Percentiles rank a stretch among this genome's conserved stretches.
These are phyloP conservation scores for Trichopria drosophilae DNA, from an alignment of 2,888 invertebrate genomes.

Conservation along the genomic window DNA sequence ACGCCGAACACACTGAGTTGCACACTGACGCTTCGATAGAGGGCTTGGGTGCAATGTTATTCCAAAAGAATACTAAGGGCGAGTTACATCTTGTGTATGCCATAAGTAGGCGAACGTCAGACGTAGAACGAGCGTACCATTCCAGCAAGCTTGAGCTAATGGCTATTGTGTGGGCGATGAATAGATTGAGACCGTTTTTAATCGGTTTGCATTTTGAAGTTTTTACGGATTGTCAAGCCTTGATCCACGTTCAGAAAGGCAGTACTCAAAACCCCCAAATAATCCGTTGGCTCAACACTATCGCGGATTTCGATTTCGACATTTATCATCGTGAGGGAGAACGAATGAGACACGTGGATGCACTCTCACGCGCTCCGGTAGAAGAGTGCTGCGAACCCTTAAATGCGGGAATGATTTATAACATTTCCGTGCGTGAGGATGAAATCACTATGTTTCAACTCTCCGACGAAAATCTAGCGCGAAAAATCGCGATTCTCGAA, in stretches of 20 bases:
- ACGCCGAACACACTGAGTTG: slow-evolving; percentile 26
- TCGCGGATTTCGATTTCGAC: slow-evolving; percentile 38
- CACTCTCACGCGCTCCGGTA: no score
- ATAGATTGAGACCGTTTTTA: slow-evolving; percentile 30
- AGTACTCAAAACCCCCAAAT: slow-evolving; percentile 27
- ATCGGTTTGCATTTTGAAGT: slow-evolving; percentile 32
- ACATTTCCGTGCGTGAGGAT: slow-evolving; percentile 22
- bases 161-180: slow-evolving; percentile 34
- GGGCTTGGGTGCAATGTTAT: slow-evolving; percentile 34
- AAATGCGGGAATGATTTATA: slow-evolving; percentile 13
- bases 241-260: slow-evolving; percentile 27
- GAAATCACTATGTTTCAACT: slow-evolving; percentile 31
- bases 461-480: slow-evolving; percentile 10
- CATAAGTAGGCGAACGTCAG: slow-evolving; percentile 35
- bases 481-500: slow-evolving; percentile 15
- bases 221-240: slow-evolving; percentile 34
- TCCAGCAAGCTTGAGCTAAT: slow-evolving; percentile 35
- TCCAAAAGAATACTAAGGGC: slow-evolving; percentile 30
- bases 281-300: slow-evolving; percentile 34
- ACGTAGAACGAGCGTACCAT: slow-evolving; percentile 32
- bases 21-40: slow-evolving; percentile 32
- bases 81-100: slow-evolving; percentile 35
- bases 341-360: slow-evolving; percentile 38
- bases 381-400: slow-evolving; percentile 26
- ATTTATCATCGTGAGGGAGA: slow-evolving; percentile 37